These are phyloP conservation scores for Zaprionus gabonicus DNA, from an alignment of 1,140 invertebrate species.

Conservation along the genomic window DNA sequence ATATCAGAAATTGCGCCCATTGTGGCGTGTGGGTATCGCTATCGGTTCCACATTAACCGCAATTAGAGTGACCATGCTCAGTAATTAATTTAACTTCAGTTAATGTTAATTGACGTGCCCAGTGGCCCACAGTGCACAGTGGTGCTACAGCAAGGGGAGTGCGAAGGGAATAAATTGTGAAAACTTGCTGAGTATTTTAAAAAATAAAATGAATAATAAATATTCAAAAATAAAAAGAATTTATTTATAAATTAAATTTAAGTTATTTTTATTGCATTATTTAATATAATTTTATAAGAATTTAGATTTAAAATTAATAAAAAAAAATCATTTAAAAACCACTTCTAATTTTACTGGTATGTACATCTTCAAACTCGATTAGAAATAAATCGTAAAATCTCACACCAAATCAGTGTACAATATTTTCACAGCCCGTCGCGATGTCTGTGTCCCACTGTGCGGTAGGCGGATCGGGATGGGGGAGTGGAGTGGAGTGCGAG, in stretches of 20 bases:
- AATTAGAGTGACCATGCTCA: constrained; percentile 67
- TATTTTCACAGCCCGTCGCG: neutral
- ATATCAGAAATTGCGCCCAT: constrained; percentile 66
- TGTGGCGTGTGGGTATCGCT: constrained; percentile 33
- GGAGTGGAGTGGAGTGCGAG: neutral
- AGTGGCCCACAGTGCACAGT: constrained; percentile 27
- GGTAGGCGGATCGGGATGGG: too few relatives aligned
- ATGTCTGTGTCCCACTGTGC: constrained; percentile 15
- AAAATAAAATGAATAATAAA: neutral
- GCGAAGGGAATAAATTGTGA: neutral
- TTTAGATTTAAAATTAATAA: neutral
- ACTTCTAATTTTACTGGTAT: neutral
- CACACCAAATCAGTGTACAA: too few relatives aligned
- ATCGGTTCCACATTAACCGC: constrained; percentile 75
- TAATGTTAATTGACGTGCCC: constrained; percentile 66
- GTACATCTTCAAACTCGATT: too few relatives aligned
- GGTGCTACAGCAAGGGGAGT: neutral
- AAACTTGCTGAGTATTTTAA: neutral
- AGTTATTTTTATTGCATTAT: too few relatives aligned
- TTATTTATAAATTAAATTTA: too few relatives aligned
- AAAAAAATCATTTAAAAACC: neutral
- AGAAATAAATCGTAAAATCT: too few relatives aligned
- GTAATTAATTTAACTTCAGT: constrained; percentile 77
- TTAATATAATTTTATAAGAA: too few relatives aligned
- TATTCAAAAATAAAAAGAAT: too few relatives aligned